A percentile compares a stretch with the other conserved stretches of the same genome.
These are phyloP conservation scores for Octodon degus DNA, from an alignment of 2,113 vertebrate genomes.

Conservation along the genomic window DNA sequence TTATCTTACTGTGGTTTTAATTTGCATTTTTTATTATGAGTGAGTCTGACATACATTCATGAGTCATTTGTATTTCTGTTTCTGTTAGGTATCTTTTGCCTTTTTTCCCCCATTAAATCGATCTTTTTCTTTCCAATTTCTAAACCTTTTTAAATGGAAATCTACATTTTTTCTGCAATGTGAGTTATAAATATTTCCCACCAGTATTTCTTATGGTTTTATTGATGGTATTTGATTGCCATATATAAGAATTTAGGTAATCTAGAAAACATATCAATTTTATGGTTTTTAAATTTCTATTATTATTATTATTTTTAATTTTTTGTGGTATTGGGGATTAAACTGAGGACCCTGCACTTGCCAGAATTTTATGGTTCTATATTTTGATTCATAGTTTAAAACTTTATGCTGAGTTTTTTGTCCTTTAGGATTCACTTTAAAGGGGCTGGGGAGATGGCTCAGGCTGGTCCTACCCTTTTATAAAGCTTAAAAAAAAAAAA, in stretches of 20 bases:
- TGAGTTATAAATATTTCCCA: not conserved
- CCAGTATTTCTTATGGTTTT: not conserved
- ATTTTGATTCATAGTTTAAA: conserved; percentile 1
- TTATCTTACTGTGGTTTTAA: not conserved
- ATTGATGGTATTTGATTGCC: not conserved
- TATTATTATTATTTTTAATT: too few relatives aligned
- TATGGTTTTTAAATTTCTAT: not conserved
- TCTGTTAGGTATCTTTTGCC: not conserved
- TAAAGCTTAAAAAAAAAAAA: too few relatives aligned
- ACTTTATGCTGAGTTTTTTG: not conserved
- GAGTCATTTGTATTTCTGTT: not conserved
- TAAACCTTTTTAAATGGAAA: not conserved
- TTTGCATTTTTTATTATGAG: conserved; percentile 12
- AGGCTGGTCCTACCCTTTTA: too few relatives aligned
- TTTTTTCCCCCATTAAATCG: not conserved
- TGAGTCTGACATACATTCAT: not conserved
- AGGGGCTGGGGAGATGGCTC: not conserved
- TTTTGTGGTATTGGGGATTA: too few relatives aligned
- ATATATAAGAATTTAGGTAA: not conserved
- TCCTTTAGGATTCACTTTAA: not conserved
- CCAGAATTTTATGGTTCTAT: not conserved
- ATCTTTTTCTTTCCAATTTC: conserved; percentile 15
- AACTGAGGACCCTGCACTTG: too few relatives aligned
- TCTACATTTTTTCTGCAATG: not conserved
- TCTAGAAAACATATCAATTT: not conserved